These are phyloP conservation scores for Dunckerocampus dactyliophorus DNA, from an alignment of 2,113 vertebrate species.

Conservation along the genomic window DNA sequence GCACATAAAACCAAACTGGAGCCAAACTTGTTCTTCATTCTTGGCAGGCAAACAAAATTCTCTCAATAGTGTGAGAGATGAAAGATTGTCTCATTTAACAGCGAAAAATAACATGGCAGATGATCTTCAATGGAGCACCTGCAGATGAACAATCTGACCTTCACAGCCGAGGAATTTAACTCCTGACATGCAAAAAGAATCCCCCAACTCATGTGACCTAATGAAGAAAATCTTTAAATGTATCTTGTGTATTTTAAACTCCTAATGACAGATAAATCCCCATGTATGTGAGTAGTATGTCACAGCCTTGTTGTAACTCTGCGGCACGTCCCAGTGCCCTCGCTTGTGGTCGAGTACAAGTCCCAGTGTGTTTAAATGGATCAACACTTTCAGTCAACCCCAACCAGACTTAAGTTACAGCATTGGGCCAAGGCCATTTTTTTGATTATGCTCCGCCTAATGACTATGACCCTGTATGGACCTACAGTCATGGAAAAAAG, in stretches of 20 bases:
- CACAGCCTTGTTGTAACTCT: constrained; percentile 32
- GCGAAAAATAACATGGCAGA: constrained; percentile 42
- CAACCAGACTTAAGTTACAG: constrained; percentile 60
- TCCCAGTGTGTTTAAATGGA: constrained; percentile 45
- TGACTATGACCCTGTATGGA: constrained; percentile 67
- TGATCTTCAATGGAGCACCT: constrained; percentile 59
- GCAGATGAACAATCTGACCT: constrained; percentile 57
- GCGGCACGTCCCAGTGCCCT: constrained; percentile 15
- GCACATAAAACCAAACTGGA: not conserved
- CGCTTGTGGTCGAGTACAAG: constrained; percentile 17
- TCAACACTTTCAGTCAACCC: constrained; percentile 50
- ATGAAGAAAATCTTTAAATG: too few relatives aligned
- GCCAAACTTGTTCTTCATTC: constrained; percentile 2
- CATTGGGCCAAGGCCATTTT: constrained; percentile 50
- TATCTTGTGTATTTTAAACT: constrained; percentile 27
- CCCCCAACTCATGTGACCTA: not conserved
- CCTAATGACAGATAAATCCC: constrained; percentile 42
- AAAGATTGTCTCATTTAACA: constrained; percentile 52
- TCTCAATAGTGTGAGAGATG: constrained; percentile 23
- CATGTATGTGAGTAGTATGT: constrained; percentile 30
- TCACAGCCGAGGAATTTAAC: constrained; percentile 40
- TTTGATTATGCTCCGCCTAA: constrained; percentile 55
- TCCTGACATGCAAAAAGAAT: constrained; percentile 2
- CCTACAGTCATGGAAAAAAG: too few relatives aligned
- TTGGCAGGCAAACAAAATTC: not conserved